Base-by-base conservation (phyloP, 2,888 invertebrate species). In the Pammene fasciana region DNA sequence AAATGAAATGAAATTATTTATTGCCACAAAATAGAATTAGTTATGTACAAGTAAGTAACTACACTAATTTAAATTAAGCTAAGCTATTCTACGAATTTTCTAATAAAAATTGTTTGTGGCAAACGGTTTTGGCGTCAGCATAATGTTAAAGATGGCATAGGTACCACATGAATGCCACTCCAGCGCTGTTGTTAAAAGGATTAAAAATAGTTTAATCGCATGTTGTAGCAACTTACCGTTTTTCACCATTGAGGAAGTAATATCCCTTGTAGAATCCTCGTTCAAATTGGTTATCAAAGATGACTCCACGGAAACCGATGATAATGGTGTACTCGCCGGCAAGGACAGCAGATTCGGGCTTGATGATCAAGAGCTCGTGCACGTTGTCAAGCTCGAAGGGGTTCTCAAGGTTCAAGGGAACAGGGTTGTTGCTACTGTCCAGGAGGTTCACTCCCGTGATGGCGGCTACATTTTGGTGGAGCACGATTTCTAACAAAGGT, bases 221-320 rank as follows among this genome's bases (percentile, higher is more conserved):
- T 3, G 7, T 34, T n/a, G 14, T 4, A 36, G 3, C 0, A 55
- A 75, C 79, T 78, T 68, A 92, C 92, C 85, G 83, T 41, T 74
- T 72, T 34, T 81, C 70, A 65, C 80, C 81, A 41, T 83, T 82
- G 0, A 72, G 13, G 66, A 83, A 89, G 65, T 92, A 92, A 70
- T 90, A 89, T 0, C 92, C 92, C 68, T 84, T 87, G 74, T 92
- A 92, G 72, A 92, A 90, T 0, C 92, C 92, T 77, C 92, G 84
- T 36, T 90, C 90, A 5, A 83, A 9, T 0, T 90, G 92, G 67
- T 91, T 92, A 5, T 80, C 78, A 46, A 89, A 88, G 67, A 92
- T 92, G 14, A 71, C 76, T 4, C 89, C 90, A 11, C 73, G 71
- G 73, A 87, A 92, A 8, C 74, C 74, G 16, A 92, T 76, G 5